Evolutionary conservation across 2,113 vertebrate species (phyloP).

Genomic region (Myxocyprinus asiaticus): DNA sequence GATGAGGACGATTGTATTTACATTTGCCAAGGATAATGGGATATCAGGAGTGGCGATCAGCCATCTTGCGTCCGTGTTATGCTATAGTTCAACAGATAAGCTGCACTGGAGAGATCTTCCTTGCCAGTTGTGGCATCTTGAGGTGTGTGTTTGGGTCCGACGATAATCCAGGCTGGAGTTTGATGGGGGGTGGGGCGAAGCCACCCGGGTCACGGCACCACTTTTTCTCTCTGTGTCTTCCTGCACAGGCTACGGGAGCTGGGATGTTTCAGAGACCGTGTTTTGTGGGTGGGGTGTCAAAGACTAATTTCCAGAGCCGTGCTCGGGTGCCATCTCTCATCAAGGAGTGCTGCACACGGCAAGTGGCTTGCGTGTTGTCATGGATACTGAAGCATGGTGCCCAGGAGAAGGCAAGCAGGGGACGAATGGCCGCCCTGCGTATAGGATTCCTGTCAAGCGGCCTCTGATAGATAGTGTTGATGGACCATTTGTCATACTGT

Average conservation of each 20-base stretch:
- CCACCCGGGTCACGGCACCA: constrained; percentile 30
- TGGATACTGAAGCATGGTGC: constrained; percentile 92
- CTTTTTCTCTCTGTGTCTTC: not conserved
- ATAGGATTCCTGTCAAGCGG: constrained; percentile 98
- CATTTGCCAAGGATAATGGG: constrained; percentile 35
- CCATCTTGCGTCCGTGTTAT: constrained; percentile 36
- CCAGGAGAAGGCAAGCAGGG: constrained; percentile 86
- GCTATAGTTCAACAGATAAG: constrained; percentile 43
- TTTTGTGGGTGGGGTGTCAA: constrained; percentile 58
- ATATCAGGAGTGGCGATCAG: constrained; percentile 40
- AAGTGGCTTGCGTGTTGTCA: constrained; percentile 89
- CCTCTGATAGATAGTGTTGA: constrained; percentile 98
- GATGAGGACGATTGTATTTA: constrained; percentile 25
- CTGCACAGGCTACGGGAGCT: not conserved
- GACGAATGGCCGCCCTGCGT: constrained; percentile 93
- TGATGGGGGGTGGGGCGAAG: not conserved
- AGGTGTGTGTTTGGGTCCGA: not conserved
- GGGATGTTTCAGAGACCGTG: not conserved
- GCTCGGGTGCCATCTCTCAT: constrained; percentile 77
- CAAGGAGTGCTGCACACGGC: constrained; percentile 76
- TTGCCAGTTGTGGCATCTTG: not conserved
- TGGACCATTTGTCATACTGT: constrained; percentile 99
- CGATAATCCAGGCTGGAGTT: constrained; percentile 16
- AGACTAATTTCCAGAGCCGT: constrained; percentile 82
- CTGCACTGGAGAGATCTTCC: constrained; percentile 7